Base-by-base conservation (phyloP, 2,113 vertebrate genomes). In the Megaceryle torquata region DNA sequence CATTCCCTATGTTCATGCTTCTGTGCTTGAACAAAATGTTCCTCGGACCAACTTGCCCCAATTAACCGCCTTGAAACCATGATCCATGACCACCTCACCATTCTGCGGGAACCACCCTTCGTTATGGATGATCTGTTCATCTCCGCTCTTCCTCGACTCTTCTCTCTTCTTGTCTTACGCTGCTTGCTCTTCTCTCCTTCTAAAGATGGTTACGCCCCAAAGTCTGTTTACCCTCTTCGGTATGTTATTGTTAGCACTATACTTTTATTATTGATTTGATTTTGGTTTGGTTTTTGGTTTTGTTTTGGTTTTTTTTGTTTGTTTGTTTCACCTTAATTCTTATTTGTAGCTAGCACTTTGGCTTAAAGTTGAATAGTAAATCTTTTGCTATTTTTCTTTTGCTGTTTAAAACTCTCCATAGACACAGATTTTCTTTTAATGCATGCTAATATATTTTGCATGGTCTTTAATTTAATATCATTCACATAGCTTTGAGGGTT, bases 71-170 rank as follows among this genome's bases (percentile, higher is more conserved):
- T 98, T 99, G 98, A 99, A 96, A 98, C 98, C 99, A 99, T 99
- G 98, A 99, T 99, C 98, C 99, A 99, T 99, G 99, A 99, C 99
- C 99, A 99, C 99, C 98, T 99, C 99, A 99, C 99, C 99, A 99
- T 99, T 99, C 99, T 99, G 98, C 99, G 99, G 99, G 99, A 99
- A 98, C 99, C 99, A 99, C 99, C 99, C 99, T 99, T 98, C 99
- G 99, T 99, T 99, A 99, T 99, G 99, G 99, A 99, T 99, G 99
- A 99, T 99, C 99, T 99, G 99, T 99, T 99, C 99, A 99, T 99
- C 99, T 99, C 98, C 98, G 99, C 98, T 99, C 98, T 99, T 99
- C 99, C 99, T 99, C 99, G 99, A 99, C 99, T 99, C 99, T 99
- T 98, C 99, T 99, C 99, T 99, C 99, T 99, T 99, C 99, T 99